Evolutionary conservation across 2,888 invertebrate genomes (phyloP), one percentile per base, ranked within the genome.

Genomic region (Paralinhomoeus sp.): DNA sequence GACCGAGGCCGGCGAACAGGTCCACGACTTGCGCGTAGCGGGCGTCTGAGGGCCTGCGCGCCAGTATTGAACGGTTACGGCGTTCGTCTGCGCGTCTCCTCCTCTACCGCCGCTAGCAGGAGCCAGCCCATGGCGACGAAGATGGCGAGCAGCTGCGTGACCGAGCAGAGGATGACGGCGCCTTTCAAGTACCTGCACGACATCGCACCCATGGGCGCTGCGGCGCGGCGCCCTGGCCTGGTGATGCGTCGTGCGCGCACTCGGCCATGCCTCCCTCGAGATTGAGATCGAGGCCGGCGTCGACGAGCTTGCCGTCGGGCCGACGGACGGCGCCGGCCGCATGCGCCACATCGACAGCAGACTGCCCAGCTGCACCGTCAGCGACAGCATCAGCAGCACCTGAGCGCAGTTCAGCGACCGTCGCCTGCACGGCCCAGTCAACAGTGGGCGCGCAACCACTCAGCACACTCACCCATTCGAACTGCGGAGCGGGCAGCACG

Each of bases 241-340:
- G n/a, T 27, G 27, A 27, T 27, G 27, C 5, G 7, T 27, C 27
- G 12, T 12, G 5, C 27, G 22, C 45, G 12, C 50, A 57, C 87
- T 97, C 93, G 47, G 83, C 84, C 66, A 93, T 77, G 43, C 93
- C 89, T 41, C 84, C 78, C 64, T 85, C 81, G 80, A 93, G 85
- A 62, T 93, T 93, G 27, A 97, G 70, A 66, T 97, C 97, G 41
- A 80, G 74, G 1, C 91, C 91, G 44, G 80, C 77, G 63, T 89
- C 84, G 17, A 84, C 46, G 2, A 91, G 67, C 50, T 77, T 76
- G 0, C 76, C 79, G 33, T 72, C 71, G 50, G 81, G n/a, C n/a
- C 79, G 1, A 75, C 67, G 58, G 75, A 76, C 46, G 73, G 76
- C 0, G 82, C 67, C 48, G 70, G 72, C 13, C 79, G 77, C 72